phyloP scores from a whole-genome alignment of 2,113 vertebrate genomes.

The Thalassoma bifasciatum region DNA sequence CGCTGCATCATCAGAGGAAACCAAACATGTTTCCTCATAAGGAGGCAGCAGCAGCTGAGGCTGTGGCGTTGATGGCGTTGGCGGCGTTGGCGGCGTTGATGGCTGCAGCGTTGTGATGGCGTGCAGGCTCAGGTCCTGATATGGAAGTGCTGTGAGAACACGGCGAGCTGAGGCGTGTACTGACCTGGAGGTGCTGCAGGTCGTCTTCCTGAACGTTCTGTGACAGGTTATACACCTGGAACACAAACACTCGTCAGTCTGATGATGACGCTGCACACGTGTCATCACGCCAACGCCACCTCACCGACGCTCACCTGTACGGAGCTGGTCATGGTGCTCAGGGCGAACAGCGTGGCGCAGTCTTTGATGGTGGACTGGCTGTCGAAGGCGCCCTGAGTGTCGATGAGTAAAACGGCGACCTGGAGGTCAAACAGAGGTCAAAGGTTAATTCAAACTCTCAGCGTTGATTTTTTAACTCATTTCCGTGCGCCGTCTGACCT shows the following conservation, averaged over 20 bases:
- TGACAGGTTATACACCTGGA: conserved; percentile 96
- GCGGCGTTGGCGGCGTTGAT: no score
- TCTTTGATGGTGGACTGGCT: conserved; percentile 99
- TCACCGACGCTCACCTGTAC: conserved; percentile 94
- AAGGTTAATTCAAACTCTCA: no score
- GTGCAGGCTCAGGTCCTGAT: no score
- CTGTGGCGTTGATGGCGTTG: no score
- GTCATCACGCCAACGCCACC: no score
- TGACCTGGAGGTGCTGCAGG: conserved; percentile 97
- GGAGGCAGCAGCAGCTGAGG: not conserved
- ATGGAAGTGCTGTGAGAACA: no score
- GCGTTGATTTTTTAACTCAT: no score
- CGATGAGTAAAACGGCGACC: conserved; percentile 97
- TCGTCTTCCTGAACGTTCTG: conserved; percentile 99
- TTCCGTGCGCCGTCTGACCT: conserved; percentile 83
- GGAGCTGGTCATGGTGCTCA: conserved; percentile 99
- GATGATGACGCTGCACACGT: not conserved
- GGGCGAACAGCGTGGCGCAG: conserved; percentile 97
- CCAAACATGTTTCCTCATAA: conserved; percentile 30
- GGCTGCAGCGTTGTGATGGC: no score
- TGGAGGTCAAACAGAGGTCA: no score
- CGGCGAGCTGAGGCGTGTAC: no score
- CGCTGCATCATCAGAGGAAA: no score
- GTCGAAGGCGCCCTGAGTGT: conserved; percentile 99
- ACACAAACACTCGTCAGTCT: conserved; percentile 9